These are phyloP conservation scores for Drosophila robusta DNA, from an alignment of 2,888 invertebrate genomes.

Conservation along the genomic window DNA sequence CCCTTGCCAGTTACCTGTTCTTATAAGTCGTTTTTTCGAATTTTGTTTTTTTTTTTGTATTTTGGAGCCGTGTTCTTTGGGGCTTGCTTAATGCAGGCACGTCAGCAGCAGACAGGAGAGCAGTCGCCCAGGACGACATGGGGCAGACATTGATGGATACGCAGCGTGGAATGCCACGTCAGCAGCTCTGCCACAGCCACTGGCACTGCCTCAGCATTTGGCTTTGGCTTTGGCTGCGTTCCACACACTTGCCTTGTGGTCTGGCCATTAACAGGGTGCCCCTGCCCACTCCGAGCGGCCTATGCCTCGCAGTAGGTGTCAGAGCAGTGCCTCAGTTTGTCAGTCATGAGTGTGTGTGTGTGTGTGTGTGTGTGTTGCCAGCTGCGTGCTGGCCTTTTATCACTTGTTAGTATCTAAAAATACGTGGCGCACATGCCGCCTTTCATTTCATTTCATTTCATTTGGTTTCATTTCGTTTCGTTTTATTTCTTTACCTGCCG, in stretches of 20 bases:
- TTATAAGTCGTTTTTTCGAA: slow-evolving; percentile 11
- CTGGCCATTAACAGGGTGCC: slow-evolving; percentile 50
- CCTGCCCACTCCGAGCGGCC: background rate
- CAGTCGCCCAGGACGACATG: slow-evolving; percentile 54
- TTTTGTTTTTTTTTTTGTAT: slow-evolving; percentile 19
- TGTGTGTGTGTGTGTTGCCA: slow-evolving; percentile 39
- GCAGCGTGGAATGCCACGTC: slow-evolving; percentile 72
- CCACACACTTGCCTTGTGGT: slow-evolving; percentile 48
- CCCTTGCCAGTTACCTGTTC: background rate
- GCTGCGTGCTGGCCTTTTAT: slow-evolving; percentile 74
- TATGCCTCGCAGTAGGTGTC: slow-evolving; percentile 51
- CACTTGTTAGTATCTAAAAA: slow-evolving; percentile 78
- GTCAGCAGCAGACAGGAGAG: slow-evolving; percentile 62
- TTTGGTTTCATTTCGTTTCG: slow-evolving; percentile 53
- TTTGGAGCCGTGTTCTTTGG: slow-evolving; percentile 35
- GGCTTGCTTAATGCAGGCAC: slow-evolving; percentile 72
- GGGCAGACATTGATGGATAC: slow-evolving; percentile 78
- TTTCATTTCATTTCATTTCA: slow-evolving; percentile 71
- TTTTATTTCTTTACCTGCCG: slow-evolving; percentile 61
- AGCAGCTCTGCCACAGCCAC: slow-evolving; percentile 50
- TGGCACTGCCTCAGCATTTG: slow-evolving; percentile 34
- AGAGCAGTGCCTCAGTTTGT: slow-evolving; percentile 60
- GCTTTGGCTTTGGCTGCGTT: slow-evolving; percentile 25
- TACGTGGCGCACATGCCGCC: slow-evolving; percentile 75
- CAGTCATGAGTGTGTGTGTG: slow-evolving; percentile 39